Conservation (phyloP, 2,888 invertebrate species). For the Drosophila monieri region DNA sequence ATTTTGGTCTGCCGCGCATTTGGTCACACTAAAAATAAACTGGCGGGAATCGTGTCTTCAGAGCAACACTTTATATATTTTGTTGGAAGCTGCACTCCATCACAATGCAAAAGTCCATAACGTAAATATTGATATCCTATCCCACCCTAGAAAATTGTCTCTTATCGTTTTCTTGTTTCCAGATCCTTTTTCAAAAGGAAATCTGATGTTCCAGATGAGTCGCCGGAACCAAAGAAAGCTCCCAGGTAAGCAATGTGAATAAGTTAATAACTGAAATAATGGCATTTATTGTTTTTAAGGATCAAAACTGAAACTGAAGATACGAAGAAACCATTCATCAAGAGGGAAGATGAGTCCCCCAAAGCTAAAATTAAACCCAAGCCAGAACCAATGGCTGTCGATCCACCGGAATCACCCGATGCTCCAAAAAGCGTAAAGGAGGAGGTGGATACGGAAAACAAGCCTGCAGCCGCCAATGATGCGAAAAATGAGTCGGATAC, state of each 20-base stretch:
- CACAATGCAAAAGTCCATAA: slow-evolving; percentile 67
- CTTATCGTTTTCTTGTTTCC: background rate
- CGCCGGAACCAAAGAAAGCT: slow-evolving; percentile 13
- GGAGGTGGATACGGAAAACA: slow-evolving; percentile 9
- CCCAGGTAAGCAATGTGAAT: slow-evolving; percentile 9
- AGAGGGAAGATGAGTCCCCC: slow-evolving; percentile 22
- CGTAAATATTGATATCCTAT: slow-evolving; percentile 48
- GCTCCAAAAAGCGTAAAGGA: slow-evolving; percentile 1
- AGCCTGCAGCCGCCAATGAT: background rate
- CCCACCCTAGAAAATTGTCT: background rate
- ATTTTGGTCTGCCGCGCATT: background rate
- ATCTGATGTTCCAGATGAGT: slow-evolving; percentile 17
- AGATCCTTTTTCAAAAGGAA: slow-evolving; percentile 69
- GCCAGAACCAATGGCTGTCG: slow-evolving; percentile 22
- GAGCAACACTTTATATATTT: slow-evolving; percentile 16
- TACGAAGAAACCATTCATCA: slow-evolving; percentile 7
- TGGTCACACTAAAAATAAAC: slow-evolving; percentile 18
- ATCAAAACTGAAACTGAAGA: slow-evolving; percentile 9
- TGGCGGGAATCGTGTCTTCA: slow-evolving; percentile 36
- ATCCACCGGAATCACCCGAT: background rate
- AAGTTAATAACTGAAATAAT: background rate
- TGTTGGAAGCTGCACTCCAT: slow-evolving; percentile 1
- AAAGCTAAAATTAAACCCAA: slow-evolving; percentile 27
- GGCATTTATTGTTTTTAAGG: background rate
- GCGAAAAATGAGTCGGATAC: slow-evolving; percentile 14